phyloP scores from a whole-genome alignment of 2,797 vertebrate species.

The Hafferia zeledoni region DNA sequence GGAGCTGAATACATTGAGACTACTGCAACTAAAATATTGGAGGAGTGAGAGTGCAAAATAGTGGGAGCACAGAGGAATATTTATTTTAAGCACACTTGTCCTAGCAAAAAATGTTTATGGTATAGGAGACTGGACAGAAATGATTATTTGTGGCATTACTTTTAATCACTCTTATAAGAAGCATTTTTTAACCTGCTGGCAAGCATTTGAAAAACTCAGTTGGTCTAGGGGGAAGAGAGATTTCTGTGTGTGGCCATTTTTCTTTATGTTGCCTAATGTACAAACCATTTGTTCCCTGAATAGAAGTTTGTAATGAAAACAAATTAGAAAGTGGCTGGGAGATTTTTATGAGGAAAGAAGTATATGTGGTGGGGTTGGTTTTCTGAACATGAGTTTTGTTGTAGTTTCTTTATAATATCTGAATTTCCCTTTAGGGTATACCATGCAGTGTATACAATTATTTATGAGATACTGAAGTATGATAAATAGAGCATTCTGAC shows the following conservation, averaged over 20 bases:
- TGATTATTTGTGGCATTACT: background rate
- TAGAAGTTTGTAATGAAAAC: slow-evolving; percentile 67
- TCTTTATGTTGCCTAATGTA: slow-evolving; percentile 46
- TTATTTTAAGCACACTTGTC: background rate
- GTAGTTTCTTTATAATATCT: slow-evolving; percentile 64
- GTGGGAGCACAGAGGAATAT: background rate
- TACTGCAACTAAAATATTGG: background rate
- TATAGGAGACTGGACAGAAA: background rate
- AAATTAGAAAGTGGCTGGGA: slow-evolving; percentile 50
- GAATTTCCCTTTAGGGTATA: slow-evolving; percentile 69
- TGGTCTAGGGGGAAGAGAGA: background rate
- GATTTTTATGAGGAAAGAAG: slow-evolving; percentile 26
- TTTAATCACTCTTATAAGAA: slow-evolving; percentile 29
- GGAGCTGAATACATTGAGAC: background rate
- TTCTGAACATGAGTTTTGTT: background rate
- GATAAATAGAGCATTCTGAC: slow-evolving; percentile 54
- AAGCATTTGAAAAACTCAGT: slow-evolving; percentile 38
- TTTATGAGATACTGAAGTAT: slow-evolving; percentile 65
- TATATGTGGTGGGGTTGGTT: slow-evolving; percentile 9
- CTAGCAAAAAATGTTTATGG: background rate
- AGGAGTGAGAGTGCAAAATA: background rate
- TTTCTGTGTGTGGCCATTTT: slow-evolving; percentile 18
- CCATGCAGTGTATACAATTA: slow-evolving; percentile 57
- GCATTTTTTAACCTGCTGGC: background rate
- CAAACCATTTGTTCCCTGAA: slow-evolving; percentile 36